Base-by-base conservation (phyloP, 2,888 invertebrate genomes). In the Protophormia terraenovae region DNA sequence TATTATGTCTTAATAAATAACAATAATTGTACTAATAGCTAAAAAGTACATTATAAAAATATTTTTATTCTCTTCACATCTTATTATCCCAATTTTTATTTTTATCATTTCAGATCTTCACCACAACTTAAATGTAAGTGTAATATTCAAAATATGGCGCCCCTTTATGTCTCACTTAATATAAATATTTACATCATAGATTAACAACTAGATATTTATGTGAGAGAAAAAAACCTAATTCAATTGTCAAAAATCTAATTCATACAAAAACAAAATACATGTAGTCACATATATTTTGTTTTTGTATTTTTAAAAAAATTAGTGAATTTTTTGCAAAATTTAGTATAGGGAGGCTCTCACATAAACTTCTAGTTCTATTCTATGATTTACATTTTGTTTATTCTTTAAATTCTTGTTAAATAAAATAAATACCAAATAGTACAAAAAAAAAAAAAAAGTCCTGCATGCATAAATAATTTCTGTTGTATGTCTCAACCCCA, bases 391-490 rank as follows among this genome's bases (percentile, higher is more conserved):
- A 7, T 75, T 67, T 60, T 75, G 35, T 82, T 71, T 76, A 60
- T 67, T 75, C 47, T 75, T 64, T n/a, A 73, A 78, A 72, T 47
- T 50, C 62, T 66, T 66, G 27, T 66, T 38, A 66, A 73, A 80
- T 66, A 58, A 80, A 80, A 73, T 73, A 80, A 66, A 80, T 67
- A 71, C 22, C 62, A 71, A 60, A 69, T 16, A n/a, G n/a, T n/a
- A n/a, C n/a, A 67, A 24, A 66, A 47, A 22, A 66, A 78, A 72
- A 64, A 64, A 60, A 53, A 72, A 77, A 77, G 41, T 71, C 67
- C 67, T 84, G 84, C 84, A 77, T 84, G 84, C 84, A 84, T 84
- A 84, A 84, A 84, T 84, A 84, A 84, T 84, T 81, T 67, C 35
- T 24, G 58, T 58, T 78, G 32, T 50, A 19, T 64, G 67, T 66